Percentiles rank a stretch among this genome's conserved stretches.
phyloP scores from a whole-genome alignment of 2,888 invertebrate genomes.

The Rotaria socialis region DNA sequence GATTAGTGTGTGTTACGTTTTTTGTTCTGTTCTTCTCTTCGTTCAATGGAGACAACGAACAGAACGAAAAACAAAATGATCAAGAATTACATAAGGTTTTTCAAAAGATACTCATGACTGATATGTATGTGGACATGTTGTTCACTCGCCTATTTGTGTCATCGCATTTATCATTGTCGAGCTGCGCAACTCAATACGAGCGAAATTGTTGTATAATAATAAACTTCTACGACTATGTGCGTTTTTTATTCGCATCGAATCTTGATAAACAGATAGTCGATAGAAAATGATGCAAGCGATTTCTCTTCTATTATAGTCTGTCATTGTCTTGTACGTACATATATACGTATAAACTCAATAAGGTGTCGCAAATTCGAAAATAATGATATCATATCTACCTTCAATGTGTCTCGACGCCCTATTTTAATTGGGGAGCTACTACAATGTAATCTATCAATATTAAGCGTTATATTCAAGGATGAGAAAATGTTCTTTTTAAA shows the following conservation, averaged over 20 bases:
- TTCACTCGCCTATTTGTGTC: background rate
- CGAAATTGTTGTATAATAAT: background rate
- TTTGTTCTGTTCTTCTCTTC: background rate
- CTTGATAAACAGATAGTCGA: constrained; percentile 17
- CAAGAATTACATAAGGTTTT: background rate
- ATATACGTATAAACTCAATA: background rate
- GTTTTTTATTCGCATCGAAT: background rate
- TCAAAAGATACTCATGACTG: constrained; percentile 9
- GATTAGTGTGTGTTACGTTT: background rate
- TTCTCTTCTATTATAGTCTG: background rate
- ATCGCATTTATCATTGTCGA: constrained; percentile 13
- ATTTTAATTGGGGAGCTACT: background rate
- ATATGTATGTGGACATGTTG: background rate
- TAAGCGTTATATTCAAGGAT: background rate
- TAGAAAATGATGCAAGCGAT: background rate
- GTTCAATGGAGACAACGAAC: background rate
- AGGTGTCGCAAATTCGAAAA: constrained; percentile 1
- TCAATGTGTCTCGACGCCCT: constrained; percentile 26
- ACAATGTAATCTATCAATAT: background rate
- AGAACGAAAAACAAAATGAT: background rate
- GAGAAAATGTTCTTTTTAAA: background rate
- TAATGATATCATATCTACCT: constrained; percentile 18
- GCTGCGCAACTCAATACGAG: background rate
- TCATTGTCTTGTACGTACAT: background rate
- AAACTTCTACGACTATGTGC: background rate